Percentiles rank a stretch among this genome's conserved stretches.
Conservation (phyloP, 1,140 invertebrate genomes). For the Megalonaias nervosa region DNA sequence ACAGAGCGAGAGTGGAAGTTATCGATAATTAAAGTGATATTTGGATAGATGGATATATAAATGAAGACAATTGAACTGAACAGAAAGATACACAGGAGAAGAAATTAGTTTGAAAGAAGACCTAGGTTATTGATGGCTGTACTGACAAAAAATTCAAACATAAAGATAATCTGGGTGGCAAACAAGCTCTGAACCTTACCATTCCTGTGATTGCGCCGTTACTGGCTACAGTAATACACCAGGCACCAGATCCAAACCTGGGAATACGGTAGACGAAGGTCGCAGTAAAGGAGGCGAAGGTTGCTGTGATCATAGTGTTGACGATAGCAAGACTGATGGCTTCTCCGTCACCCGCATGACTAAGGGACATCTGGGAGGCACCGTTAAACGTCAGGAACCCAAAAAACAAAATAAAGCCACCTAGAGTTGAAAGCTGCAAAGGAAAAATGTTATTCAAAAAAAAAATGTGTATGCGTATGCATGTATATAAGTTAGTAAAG, state of each 20-base stretch:
- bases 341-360: slow-evolving; percentile 56
- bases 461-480: not conserved
- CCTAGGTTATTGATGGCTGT: no score
- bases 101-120: no score
- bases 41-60: no score
- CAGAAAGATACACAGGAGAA: no score
- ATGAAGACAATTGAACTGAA: no score
- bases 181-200: slow-evolving; percentile 55
- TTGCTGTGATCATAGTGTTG: slow-evolving; percentile 75
- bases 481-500: not conserved
- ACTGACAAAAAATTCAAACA: no score
- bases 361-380: slow-evolving; percentile 74
- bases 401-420: slow-evolving; percentile 76
- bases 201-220: slow-evolving; percentile 76
- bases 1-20: no score
- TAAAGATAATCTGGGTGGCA: no score
- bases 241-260: slow-evolving; percentile 10
- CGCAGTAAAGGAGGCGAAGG: slow-evolving; percentile 69
- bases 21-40: no score
- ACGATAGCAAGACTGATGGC: slow-evolving; percentile 70
- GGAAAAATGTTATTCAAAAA: not conserved
- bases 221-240: slow-evolving; percentile 71
- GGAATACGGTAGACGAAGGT: slow-evolving; percentile 56
- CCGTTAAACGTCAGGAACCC: slow-evolving; percentile 79
- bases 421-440: slow-evolving; percentile 73